phyloP scores from a whole-genome alignment of 2,888 invertebrate species.

The Eilema sororculum region DNA sequence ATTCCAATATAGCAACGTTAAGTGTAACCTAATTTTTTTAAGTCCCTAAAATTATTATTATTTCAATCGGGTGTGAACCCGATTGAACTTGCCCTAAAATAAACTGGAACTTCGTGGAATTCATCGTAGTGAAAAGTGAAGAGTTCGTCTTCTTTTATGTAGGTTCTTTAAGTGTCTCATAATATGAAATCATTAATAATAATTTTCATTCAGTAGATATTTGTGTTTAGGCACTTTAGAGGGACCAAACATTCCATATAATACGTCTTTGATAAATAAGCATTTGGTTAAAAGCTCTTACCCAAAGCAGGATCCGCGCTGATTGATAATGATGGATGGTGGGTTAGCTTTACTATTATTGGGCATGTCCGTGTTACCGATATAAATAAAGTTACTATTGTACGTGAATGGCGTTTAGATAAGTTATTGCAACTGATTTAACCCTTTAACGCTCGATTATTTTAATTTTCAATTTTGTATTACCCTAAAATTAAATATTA shows the following conservation, averaged over 20 bases:
- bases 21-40: too few relatives aligned
- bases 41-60: too few relatives aligned
- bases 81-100: background rate
- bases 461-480: too few relatives aligned
- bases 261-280: constrained; percentile 16
- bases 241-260: constrained; percentile 12
- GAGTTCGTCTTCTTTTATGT: background rate
- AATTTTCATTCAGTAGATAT: constrained; percentile 13
- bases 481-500: too few relatives aligned
- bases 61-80: too few relatives aligned
- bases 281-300: constrained; percentile 20
- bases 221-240: constrained; percentile 12
- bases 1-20: too few relatives aligned
- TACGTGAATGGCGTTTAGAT: background rate
- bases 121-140: background rate
- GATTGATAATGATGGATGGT: constrained; percentile 26
- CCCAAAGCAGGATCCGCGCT: constrained; percentile 16
- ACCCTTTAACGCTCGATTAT: background rate
- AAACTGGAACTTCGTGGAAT: background rate
- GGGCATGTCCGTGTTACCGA: background rate
- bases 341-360: background rate
- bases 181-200: constrained; percentile 11
- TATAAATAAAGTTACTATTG: background rate
- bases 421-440: background rate
- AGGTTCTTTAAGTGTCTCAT: background rate